phyloP scores from a whole-genome alignment of 2,888 invertebrate species.

The Oxyscelio sp. region DNA sequence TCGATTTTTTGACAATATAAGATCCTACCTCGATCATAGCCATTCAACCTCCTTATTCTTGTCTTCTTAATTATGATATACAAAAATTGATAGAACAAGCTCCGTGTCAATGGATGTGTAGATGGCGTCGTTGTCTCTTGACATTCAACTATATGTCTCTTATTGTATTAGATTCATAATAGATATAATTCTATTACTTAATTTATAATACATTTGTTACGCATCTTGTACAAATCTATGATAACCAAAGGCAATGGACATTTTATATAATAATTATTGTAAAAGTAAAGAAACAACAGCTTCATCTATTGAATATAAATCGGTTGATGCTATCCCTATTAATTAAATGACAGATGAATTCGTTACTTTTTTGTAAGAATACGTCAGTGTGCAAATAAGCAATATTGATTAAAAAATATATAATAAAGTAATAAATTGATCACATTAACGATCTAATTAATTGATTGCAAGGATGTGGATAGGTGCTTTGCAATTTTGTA shows the following conservation, averaged over 20 bases:
- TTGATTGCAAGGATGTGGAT: background rate
- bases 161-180: too few species aligned
- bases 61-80: too few species aligned
- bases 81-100: background rate
- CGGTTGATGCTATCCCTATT: background rate
- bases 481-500: background rate
- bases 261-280: too few species aligned
- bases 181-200: too few species aligned
- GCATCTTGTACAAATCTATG: too few species aligned
- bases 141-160: too few species aligned
- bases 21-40: too few species aligned
- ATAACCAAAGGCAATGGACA: too few species aligned
- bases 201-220: too few species aligned
- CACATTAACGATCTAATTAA: background rate
- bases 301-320: background rate
- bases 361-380: constrained; percentile 10
- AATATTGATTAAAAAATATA: constrained; percentile 19
- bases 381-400: constrained; percentile 46
- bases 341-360: constrained; percentile 22
- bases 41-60: too few species aligned
- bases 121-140: too few species aligned
- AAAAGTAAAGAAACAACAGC: background rate
- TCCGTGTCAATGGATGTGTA: background rate
- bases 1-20: too few species aligned
- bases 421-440: background rate